Base-by-base conservation (phyloP, 2,797 vertebrate genomes). In the Poecilia velifera region DNA sequence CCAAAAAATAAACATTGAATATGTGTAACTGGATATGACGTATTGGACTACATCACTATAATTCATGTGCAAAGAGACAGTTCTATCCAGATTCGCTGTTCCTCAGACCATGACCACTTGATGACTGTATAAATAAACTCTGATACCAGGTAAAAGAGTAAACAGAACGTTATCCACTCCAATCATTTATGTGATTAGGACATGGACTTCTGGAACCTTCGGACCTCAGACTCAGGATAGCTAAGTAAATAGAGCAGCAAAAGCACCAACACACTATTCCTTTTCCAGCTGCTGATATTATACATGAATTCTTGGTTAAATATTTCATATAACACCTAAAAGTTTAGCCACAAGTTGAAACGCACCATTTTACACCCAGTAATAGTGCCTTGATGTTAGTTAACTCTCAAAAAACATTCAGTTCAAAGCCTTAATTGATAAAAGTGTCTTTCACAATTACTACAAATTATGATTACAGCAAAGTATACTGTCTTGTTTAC, bases 91-190 rank as follows among this genome's bases (percentile, higher is more conserved):
- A 82, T 88, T 79, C 78, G 80, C 39, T 90, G 86, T 84, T 90
- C 93, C 89, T 90, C 71, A 80, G 91, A 87, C 81, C 84, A 90
- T 80, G 89, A 84, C 86, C 87, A 77, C 91, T 92, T 91, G 89
- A 93, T 86, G 89, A 62, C 77, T 90, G 78, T 80, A 79, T 74
- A 84, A 92, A 88, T 83, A 62, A 90, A 88, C 85, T 76, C 79
- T 51, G 85, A 85, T 92, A 91, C 87, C 80, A 72, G 78, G 81
- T 73, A 87, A 82, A 76, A 89, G 76, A 87, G 87, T 82, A 86
- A 93, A 94, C 84, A 93, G 13, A 90, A 94, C 89, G 93, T 93
- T 94, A 93, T 91, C 86, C 87, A 91, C 92, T 94, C 82, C 70
- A 91, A 84, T 84, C 73, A 86, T 62, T 80, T 82, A 86, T 80